A percentile compares a stretch with the other conserved stretches of the same genome.
phyloP scores from a whole-genome alignment of 2,888 invertebrate species.

The Polylopha cassiicola region DNA sequence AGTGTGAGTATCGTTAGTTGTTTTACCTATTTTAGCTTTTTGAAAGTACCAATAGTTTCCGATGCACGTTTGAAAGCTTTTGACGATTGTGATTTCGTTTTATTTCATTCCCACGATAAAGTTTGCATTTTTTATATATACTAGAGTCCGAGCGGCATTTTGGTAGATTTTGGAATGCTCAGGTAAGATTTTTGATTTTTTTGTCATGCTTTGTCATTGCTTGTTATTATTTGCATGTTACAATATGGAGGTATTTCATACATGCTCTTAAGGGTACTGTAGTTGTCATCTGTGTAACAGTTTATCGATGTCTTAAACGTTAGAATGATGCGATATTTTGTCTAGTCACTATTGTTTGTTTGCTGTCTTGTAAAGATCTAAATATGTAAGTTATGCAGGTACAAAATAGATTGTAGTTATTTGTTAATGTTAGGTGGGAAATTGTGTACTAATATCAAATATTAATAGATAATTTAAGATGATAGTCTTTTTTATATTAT shows the following conservation, averaged over 20 bases:
- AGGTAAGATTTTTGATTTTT: conserved; percentile 24
- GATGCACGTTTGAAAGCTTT: conserved; percentile 77
- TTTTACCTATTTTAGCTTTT: conserved; percentile 7
- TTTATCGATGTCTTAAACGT: no score
- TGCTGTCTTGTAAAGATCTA: no score
- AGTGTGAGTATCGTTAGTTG: no score
- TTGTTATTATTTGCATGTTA: conserved; percentile 10
- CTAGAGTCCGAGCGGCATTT: conserved; percentile 9
- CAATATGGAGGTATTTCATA: conserved; percentile 45
- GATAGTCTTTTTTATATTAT: no score
- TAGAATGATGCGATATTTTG: no score
- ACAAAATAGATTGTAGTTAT: no score
- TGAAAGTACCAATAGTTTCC: conserved; percentile 22
- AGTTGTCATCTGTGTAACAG: no score
- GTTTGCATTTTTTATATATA: conserved; percentile 45
- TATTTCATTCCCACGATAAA: conserved; percentile 53
- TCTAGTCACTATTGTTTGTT: no score
- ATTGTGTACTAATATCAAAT: no score
- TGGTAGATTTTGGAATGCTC: neutral
- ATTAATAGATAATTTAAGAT: no score
- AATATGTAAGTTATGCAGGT: no score
- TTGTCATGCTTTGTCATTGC: conserved; percentile 11
- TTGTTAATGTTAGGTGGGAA: no score
- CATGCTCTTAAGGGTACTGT: conserved; percentile 49
- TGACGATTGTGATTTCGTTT: conserved; percentile 77